Base-by-base conservation (phyloP, 92 coral and sea anemone species). In the Zoanthus gigantus region DNA sequence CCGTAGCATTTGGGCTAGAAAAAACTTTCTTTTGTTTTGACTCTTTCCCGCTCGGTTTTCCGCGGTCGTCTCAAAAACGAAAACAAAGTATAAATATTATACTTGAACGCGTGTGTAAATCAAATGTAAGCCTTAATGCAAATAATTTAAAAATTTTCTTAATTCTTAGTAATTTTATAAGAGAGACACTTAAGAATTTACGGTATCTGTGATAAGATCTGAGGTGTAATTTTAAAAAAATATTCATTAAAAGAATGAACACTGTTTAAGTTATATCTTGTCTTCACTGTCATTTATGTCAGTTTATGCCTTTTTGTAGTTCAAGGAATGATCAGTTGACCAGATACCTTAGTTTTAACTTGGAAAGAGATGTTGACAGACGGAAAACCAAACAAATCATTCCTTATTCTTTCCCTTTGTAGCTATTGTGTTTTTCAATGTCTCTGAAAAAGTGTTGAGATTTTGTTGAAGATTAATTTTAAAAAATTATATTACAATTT, bases 311-410 rank as follows among this genome's bases (percentile, higher is more conserved):
- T 37, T 80, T 37, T 42, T 65, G 73, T 63, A 31, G 60, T 80
- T 80, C 18, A 0, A 13, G 14, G 74, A 65, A 65, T 45, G 85
- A 63, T 45, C 73, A 30, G 73, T 81, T 45, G 61, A 12, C 75
- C 85, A 81, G 85, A 79, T 42, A 10, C 46, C 54, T 65, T 17
- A 18, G 85, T 66, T 81, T 80, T 68, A 47, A 28, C 28, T 81
- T 81, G 28, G 47, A 81, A n/a, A 50, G 61, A 76, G n/a, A 76
- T 12, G 63, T 28, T 52, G 61, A 76, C 81, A 76, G 66, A 52
- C 12, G 34, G 34, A 76, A 76, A 15, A 0, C 57, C 56, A 74
- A 8, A 14, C n/a, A 14, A 14, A 16, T 8, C 34, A 9, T 75
- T 48, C 60, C 45, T 72, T 18, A 48, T 8, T 60, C 2, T 75